Evolutionary conservation across 2,888 invertebrate species (phyloP).

Genomic region (Hipparchia semele): DNA sequence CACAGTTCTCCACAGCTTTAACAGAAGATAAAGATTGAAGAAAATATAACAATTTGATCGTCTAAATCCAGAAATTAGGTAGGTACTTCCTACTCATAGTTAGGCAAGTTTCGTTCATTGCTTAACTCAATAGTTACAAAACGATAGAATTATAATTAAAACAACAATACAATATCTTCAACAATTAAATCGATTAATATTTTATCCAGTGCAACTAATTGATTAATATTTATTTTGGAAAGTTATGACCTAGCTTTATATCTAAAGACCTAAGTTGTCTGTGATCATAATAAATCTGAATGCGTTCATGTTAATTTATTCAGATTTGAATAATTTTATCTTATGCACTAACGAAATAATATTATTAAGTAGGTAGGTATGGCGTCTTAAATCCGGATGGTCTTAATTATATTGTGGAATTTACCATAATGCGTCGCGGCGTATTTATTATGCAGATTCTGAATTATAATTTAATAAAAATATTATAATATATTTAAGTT

Average conservation of each 20-base stretch:
- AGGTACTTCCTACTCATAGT: no score
- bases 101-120: no score
- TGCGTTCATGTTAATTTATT: constrained; percentile 31
- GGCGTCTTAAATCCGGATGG: constrained; percentile 26
- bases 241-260: constrained; percentile 32
- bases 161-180: not conserved
- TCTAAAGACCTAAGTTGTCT: constrained; percentile 31
- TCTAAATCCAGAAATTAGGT: no score
- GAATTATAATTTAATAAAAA: not conserved
- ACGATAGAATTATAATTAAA: not conserved
- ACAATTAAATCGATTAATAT: not conserved
- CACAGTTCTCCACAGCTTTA: no score
- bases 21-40: no score
- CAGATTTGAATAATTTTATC: constrained; percentile 26
- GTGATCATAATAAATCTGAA: constrained; percentile 29
- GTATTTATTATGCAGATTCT: no score
- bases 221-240: constrained; percentile 24
- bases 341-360: constrained; percentile 33
- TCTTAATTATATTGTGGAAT: constrained; percentile 13
- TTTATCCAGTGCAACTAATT: constrained; percentile 4
- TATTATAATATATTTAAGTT: not conserved
- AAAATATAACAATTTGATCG: no score
- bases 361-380: constrained; percentile 9
- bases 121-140: not conserved
- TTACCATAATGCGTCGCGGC: constrained; percentile 17